Percentiles rank a stretch among this genome's conserved stretches.
Conservation (phyloP, 1,140 invertebrate genomes). For the Pogonus chalceus region DNA sequence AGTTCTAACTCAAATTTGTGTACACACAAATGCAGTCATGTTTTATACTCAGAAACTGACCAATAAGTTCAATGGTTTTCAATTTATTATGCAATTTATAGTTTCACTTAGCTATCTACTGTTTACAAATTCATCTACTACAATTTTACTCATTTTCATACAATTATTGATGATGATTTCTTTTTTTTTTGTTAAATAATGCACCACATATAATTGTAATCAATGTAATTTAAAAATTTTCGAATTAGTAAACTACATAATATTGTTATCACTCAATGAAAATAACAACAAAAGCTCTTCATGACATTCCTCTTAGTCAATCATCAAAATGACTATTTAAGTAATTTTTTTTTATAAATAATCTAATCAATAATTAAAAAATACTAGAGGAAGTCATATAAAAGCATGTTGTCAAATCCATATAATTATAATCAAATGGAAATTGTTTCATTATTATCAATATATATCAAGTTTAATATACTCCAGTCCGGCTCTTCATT, state of each 20-base stretch:
- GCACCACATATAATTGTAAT: neutral
- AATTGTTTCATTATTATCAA: neutral
- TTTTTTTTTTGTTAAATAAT: too few species aligned
- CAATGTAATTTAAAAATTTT: neutral
- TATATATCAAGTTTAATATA: neutral
- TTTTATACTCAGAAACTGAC: neutral
- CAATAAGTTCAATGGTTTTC: neutral
- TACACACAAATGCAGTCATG: conserved; percentile 4
- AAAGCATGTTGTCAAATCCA: neutral
- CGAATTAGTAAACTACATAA: neutral
- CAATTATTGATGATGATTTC: too few species aligned
- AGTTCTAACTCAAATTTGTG: neutral
- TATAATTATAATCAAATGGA: neutral
- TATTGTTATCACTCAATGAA: neutral
- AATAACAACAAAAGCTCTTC: neutral
- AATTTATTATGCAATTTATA: neutral
- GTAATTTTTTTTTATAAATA: neutral
- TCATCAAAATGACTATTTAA: neutral
- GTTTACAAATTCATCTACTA: conserved; percentile 2
- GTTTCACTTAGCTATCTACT: conserved; percentile 5
- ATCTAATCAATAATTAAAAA: neutral
- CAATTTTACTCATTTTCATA: neutral
- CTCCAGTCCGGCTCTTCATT: conserved; percentile 1
- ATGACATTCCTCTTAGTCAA: neutral
- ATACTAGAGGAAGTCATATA: neutral